phyloP scores from a whole-genome alignment of 2,113 vertebrate genomes.

The Sander lucioperca region DNA sequence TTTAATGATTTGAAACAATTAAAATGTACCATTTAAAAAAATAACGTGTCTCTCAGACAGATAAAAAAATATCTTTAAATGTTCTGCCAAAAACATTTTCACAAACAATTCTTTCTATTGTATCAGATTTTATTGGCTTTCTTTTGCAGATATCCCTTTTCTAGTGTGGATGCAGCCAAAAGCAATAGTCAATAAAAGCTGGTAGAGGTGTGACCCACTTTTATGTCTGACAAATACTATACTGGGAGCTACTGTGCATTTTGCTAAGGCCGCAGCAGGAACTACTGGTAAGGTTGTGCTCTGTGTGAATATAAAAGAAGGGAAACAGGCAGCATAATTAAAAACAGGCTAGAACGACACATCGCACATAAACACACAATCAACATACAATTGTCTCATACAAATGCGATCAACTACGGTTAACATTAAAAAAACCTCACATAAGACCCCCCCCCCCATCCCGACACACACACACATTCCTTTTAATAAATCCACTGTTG shows the following conservation, averaged over 20 bases:
- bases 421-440: no score
- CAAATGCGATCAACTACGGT: no score
- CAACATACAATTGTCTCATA: no score
- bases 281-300: not conserved
- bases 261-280: not conserved
- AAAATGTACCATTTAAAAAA: not conserved
- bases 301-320: not conserved
- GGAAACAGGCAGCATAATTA: not conserved
- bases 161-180: not conserved
- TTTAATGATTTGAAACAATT: slow-evolving; percentile 22
- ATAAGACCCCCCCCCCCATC: no score
- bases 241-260: not conserved
- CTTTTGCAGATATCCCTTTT: slow-evolving; percentile 12
- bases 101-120: not conserved
- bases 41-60: not conserved
- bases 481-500: slow-evolving; percentile 8
- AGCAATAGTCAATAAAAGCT: slow-evolving; percentile 31
- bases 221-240: not conserved
- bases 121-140: slow-evolving; percentile 1
- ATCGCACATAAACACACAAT: no score
- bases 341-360: not conserved
- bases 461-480: not conserved
- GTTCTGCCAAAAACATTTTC: not conserved
- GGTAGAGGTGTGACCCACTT: slow-evolving; percentile 12
- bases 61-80: not conserved